Conservation (phyloP, 1,140 invertebrate species). For the Tribolium castaneum region DNA sequence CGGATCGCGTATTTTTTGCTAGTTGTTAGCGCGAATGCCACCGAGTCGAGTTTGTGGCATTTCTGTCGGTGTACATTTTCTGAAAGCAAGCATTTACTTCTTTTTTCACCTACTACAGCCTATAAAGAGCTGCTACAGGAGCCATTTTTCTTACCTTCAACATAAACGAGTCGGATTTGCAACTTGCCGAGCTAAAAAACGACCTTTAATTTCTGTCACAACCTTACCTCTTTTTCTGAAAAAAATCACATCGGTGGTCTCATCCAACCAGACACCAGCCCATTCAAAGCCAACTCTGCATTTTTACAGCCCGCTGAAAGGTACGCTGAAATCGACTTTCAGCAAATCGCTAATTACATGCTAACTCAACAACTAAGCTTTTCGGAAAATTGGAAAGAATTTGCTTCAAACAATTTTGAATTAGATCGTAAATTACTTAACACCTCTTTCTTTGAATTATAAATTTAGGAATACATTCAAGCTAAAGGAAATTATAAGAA, state of each 20-base stretch:
- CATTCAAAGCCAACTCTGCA: neutral
- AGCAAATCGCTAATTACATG: neutral
- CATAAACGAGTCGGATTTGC: slow-evolving; percentile 43
- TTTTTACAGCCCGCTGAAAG: neutral
- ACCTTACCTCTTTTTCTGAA: slow-evolving; percentile 17
- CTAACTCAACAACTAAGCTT: neutral
- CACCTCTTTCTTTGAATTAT: too few species aligned
- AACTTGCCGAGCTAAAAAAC: slow-evolving; percentile 36
- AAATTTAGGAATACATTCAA: too few species aligned
- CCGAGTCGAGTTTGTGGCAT: slow-evolving; percentile 40
- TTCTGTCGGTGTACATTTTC: slow-evolving; percentile 45
- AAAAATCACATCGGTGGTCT: neutral
- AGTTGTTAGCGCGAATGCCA: slow-evolving; percentile 39
- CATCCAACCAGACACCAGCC: neutral
- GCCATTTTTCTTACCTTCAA: slow-evolving; percentile 42
- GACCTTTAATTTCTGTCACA: slow-evolving; percentile 37
- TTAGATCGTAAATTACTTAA: too few species aligned
- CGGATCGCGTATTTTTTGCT: slow-evolving; percentile 36
- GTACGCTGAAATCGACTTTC: neutral
- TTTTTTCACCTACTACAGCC: slow-evolving; percentile 38
- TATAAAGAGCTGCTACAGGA: slow-evolving; percentile 44
- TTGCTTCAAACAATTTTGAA: neutral
- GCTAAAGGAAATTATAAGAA: too few species aligned
- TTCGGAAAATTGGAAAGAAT: neutral
- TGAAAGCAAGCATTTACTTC: slow-evolving; percentile 42